Percentiles rank a stretch among this genome's conserved stretches.
phyloP scores from a whole-genome alignment of 2,113 vertebrate genomes.

The Tympanuchus pallidicinctus region DNA sequence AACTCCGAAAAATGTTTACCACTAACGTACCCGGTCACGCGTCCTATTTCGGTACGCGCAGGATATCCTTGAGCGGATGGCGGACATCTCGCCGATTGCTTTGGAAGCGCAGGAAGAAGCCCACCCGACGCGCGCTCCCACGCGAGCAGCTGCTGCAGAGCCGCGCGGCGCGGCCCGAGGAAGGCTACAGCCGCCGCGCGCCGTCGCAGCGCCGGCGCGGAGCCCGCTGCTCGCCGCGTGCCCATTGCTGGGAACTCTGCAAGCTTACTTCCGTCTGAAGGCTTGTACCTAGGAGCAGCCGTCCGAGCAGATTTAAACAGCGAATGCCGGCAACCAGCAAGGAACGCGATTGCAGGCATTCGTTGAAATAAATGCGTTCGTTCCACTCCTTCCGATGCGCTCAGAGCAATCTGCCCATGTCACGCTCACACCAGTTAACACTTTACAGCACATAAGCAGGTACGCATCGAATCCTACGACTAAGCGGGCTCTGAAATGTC shows the following conservation, averaged over 20 bases:
- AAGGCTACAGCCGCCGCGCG: too few relatives aligned
- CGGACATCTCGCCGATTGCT: background rate
- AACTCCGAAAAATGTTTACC: background rate
- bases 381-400: background rate
- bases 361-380: background rate
- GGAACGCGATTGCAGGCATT: background rate
- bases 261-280: background rate
- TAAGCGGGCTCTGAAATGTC: background rate
- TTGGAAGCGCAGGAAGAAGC: background rate
- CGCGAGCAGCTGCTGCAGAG: background rate
- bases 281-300: background rate
- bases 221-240: background rate
- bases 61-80: background rate
- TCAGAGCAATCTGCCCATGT: background rate
- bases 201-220: background rate
- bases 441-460: fast-evolving
- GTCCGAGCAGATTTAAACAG: background rate
- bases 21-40: background rate
- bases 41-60: background rate
- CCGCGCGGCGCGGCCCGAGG: too few relatives aligned
- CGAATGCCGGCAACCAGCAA: background rate
- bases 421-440: background rate
- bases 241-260: background rate
- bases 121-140: background rate
- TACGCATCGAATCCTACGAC: background rate